phyloP scores from a whole-genome alignment of 2,113 vertebrate genomes.

The Acrocephalus arundinaceus region DNA sequence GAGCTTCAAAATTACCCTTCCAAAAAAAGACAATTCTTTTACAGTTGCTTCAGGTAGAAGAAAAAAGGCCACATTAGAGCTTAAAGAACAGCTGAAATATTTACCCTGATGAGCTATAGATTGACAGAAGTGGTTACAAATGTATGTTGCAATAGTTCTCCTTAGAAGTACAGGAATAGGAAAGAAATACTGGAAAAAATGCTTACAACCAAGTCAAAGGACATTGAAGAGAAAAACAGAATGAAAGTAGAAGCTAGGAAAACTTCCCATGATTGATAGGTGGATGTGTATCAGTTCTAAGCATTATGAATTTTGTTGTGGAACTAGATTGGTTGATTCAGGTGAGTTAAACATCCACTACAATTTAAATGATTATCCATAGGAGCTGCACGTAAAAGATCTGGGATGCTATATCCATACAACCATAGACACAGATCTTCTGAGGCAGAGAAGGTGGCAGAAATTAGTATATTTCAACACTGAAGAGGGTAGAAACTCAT shows the following conservation, averaged over 20 bases:
- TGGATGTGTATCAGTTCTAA: background rate
- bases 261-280: background rate
- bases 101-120: background rate
- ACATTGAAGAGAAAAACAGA: background rate
- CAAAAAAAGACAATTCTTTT: background rate
- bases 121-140: background rate
- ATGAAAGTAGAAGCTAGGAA: background rate
- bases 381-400: background rate
- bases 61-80: background rate
- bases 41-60: background rate
- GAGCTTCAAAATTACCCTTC: background rate
- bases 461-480: background rate
- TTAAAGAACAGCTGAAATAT: background rate
- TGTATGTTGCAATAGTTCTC: background rate
- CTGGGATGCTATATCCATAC: background rate
- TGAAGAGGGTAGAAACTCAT: background rate
- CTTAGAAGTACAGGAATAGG: background rate
- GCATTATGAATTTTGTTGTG: background rate
- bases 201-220: background rate
- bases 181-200: background rate
- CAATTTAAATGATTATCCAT: background rate
- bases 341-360: background rate
- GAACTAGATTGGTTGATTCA: background rate
- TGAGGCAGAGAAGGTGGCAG: background rate
- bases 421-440: background rate